phyloP scores from a whole-genome alignment of 2,888 invertebrate species.

The Caenorhabditis afra region DNA sequence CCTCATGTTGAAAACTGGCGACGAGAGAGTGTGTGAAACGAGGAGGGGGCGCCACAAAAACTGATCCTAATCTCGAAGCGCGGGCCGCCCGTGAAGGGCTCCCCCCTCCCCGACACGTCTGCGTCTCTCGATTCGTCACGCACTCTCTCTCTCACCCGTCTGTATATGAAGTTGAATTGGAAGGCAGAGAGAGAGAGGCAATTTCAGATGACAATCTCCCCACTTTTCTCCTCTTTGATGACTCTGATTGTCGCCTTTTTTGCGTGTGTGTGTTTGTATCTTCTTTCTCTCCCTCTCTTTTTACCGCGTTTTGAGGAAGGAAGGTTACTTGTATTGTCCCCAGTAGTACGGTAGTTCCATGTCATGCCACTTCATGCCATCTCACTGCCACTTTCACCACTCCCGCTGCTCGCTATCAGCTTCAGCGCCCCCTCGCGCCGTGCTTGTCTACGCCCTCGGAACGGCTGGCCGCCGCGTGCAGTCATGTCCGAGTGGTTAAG shows the following conservation, averaged over 20 bases:
- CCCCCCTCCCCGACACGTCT: conserved; percentile 17
- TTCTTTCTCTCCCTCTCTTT: conserved; percentile 14
- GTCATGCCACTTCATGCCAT: conserved; percentile 2
- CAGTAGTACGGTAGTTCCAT: neutral
- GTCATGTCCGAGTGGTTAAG: conserved; percentile 73
- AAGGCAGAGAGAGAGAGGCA: conserved; percentile 4
- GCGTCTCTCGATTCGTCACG: neutral
- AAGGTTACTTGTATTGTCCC: neutral
- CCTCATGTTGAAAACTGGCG: conserved; percentile 38
- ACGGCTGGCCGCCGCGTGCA: conserved; percentile 28
- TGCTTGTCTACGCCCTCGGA: neutral
- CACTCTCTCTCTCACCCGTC: conserved; percentile 3
- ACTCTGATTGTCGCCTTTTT: conserved; percentile 2
- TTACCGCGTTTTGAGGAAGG: conserved; percentile 45
- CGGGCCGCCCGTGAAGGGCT: conserved; percentile 20
- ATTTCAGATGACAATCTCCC: conserved; percentile 56
- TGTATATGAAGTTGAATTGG: conserved; percentile 37
- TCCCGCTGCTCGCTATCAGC: no score
- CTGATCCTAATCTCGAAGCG: conserved; percentile 21
- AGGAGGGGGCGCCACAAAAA: neutral
- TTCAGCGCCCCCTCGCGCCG: neutral
- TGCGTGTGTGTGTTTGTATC: no score
- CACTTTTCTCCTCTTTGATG: conserved; percentile 7
- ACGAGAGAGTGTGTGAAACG: neutral
- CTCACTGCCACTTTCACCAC: conserved; percentile 7